Evolutionary conservation across 2,888 invertebrate genomes (phyloP), one percentile per base, ranked within the genome.

Genomic region (Nomada ferruginata): DNA sequence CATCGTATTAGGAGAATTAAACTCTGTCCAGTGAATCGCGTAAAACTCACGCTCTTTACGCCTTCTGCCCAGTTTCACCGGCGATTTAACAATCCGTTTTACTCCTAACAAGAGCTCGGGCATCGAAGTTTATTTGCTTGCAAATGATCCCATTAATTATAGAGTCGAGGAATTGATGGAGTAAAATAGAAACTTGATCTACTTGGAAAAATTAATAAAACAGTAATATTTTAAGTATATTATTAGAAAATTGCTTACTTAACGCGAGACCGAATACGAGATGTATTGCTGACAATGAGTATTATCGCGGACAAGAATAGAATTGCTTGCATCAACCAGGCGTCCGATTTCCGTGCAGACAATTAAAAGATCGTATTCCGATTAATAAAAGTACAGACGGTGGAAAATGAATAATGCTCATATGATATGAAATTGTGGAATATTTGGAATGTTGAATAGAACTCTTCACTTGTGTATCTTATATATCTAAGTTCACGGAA

Each of bases 1-100:
- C 23, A 42, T 61, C 53, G 23, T 64, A 60, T 74, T 79, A 52
- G 42, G 44, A 47, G 23, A 59, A 76, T 78, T 77, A 57, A 70
- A 82, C 64, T 55, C 44, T 66, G 13, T 63, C 42, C 52, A 36
- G 20, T 18, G 9, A 13, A 61, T 61, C 61, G 66, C 20, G 15
- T 47, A 13, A 47, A 71, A 20, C 23, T 29, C 23, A 13, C 10
- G n/a, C 50, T 73, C 15, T 26, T 52, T 23, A 53, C 47, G 20
- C 52, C 20, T 57, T 42, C 42, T 66, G 60, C 47, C n/a, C 50
- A 20, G 29, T 76, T 72, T 76, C 71, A 72, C 76, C 52, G n/a
- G n/a, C 42, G 42, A 50, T 36, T 13, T 11, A 53, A 66, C 73
- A n/a, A 66, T 18, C 2, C 15, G 10, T 55, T 23, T 65, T 36